These are phyloP conservation scores for Melanophora roralis DNA, from an alignment of 2,888 invertebrate species.

Conservation along the genomic window DNA sequence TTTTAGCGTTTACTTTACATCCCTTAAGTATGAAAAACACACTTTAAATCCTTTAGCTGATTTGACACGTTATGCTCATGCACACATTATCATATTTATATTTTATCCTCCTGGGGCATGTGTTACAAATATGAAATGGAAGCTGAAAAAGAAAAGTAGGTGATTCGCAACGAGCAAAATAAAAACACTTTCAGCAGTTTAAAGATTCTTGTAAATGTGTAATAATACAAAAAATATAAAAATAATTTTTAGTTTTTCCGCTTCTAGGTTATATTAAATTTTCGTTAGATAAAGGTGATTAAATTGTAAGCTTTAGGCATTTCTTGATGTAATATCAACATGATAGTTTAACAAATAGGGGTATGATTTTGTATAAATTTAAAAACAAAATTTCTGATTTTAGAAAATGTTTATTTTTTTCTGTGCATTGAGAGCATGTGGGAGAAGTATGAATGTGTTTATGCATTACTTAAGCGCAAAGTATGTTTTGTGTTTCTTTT, in stretches of 20 bases:
- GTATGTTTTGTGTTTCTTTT: too few relatives aligned
- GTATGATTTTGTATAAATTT: too few relatives aligned
- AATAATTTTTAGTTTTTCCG: not conserved
- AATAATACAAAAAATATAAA: not conserved
- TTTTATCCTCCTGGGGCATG: not conserved
- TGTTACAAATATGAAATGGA: not conserved
- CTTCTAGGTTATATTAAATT: not conserved
- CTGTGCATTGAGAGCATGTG: too few relatives aligned
- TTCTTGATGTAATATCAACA: not conserved
- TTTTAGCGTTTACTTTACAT: not conserved
- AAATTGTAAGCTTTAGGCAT: constrained; percentile 26
- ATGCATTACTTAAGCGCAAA: too few relatives aligned
- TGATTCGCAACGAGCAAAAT: not conserved
- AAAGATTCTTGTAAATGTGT: not conserved
- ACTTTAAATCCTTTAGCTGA: constrained; percentile 4
- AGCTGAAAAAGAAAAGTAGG: not conserved
- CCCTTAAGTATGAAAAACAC: not conserved
- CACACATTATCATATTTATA: too few relatives aligned
- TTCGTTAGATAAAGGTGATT: constrained; percentile 12
- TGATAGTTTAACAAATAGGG: too few relatives aligned
- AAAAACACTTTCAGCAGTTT: constrained; percentile 15
- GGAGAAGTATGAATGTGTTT: too few relatives aligned
- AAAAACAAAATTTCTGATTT: too few relatives aligned
- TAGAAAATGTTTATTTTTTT: too few relatives aligned
- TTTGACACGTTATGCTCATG: not conserved